Percentiles rank a stretch among this genome's conserved stretches.
Evolutionary conservation across 1,140 invertebrate genomes (phyloP).

Genomic region (Pollicipes pollicipes): DNA sequence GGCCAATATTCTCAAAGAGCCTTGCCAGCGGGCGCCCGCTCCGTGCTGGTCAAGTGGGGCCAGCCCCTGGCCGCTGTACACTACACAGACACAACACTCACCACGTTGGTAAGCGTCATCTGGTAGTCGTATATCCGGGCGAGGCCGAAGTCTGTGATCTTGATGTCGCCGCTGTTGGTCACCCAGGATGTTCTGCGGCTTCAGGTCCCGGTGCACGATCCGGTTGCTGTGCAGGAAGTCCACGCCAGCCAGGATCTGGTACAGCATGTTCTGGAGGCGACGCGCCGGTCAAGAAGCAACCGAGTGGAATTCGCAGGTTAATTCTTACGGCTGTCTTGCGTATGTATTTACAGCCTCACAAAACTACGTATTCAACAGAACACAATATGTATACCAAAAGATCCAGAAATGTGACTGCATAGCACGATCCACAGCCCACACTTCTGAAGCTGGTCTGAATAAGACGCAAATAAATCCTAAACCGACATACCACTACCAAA

Average conservation of each 20-base stretch:
- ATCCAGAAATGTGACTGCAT: too few species aligned
- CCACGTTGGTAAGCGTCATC: constrained; percentile 84
- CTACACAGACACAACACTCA: constrained; percentile 29
- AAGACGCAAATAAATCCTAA: too few species aligned
- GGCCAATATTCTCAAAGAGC: too few species aligned
- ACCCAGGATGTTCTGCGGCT: constrained; percentile 92
- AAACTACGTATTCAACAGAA: constrained; percentile 6
- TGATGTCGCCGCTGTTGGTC: constrained; percentile 59
- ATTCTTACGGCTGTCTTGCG: constrained; percentile 6
- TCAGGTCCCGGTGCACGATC: constrained; percentile 78
- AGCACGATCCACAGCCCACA: too few species aligned
- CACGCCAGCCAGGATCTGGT: constrained; percentile 75
- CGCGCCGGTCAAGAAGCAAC: constrained; percentile 13
- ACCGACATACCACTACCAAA: too few species aligned
- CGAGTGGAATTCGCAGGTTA: too few species aligned
- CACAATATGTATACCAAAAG: too few species aligned
- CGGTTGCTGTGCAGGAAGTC: constrained; percentile 86
- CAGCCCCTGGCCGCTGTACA: too few species aligned
- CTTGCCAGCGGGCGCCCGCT: too few species aligned
- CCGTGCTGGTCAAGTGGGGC: too few species aligned
- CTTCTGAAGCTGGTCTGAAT: too few species aligned
- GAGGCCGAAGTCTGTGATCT: constrained; percentile 91
- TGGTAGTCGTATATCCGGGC: constrained; percentile 85
- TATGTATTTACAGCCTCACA: neutral
- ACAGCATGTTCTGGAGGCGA: constrained; percentile 49